Evolutionary conservation across 2,797 vertebrate genomes (phyloP).

Genomic region (Chelon labrosus): DNA sequence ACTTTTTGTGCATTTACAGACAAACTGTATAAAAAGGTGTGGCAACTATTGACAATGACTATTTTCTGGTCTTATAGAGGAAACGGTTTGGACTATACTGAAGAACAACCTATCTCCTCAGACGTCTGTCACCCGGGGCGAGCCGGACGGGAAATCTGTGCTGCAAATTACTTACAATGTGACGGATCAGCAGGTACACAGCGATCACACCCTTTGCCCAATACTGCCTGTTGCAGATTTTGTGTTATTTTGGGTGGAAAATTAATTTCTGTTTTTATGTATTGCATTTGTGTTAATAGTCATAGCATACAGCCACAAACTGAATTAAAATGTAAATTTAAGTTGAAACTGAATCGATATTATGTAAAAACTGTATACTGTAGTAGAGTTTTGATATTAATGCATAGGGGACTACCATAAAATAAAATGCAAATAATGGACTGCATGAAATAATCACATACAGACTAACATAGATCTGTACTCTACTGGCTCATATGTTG

Average conservation of each 20-base stretch:
- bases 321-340: not conserved
- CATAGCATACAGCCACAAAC: not conserved
- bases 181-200: constrained; percentile 82
- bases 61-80: constrained; percentile 81
- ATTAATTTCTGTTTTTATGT: not conserved
- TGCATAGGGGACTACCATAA: not conserved
- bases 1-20: no score
- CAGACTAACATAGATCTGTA: no score
- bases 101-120: constrained; percentile 91
- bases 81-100: constrained; percentile 93
- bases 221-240: not conserved
- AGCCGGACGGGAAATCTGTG: constrained; percentile 82
- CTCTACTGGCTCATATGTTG: no score
- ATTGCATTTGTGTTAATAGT: not conserved
- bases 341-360: not conserved
- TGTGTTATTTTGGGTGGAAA: not conserved
- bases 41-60: not conserved
- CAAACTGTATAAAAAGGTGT: no score
- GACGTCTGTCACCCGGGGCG: constrained; percentile 82
- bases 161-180: constrained; percentile 92
- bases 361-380: not conserved
- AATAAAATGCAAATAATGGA: not conserved
- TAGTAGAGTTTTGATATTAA: not conserved
- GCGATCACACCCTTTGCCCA: not conserved
- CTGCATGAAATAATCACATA: not conserved